Evolutionary conservation across 2,797 vertebrate genomes (phyloP).

Genomic region (Echeneis naucrates): DNA sequence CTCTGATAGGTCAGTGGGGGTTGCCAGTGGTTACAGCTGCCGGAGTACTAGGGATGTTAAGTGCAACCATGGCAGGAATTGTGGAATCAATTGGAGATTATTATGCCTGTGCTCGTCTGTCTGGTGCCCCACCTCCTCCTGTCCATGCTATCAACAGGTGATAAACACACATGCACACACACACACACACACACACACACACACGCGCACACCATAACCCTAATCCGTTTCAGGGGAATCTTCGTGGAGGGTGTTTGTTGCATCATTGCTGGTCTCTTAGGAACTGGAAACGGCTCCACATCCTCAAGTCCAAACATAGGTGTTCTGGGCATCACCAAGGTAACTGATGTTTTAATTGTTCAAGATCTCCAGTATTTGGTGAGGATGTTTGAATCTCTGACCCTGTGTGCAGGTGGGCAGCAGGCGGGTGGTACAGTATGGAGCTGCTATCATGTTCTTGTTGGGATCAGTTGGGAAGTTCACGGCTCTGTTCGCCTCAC

Average conservation of each 20-base stretch:
- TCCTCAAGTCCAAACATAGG: constrained; percentile 98
- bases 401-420: constrained; percentile 90
- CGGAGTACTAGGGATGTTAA: constrained; percentile 97
- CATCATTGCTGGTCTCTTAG: constrained; percentile 93
- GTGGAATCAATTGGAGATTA: constrained; percentile 98
- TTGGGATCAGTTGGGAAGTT: constrained; percentile 95
- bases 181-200: too few species aligned
- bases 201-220: too few species aligned
- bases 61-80: constrained; percentile 93
- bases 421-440: constrained; percentile 95
- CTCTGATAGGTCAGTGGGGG: constrained; percentile 93
- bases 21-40: constrained; percentile 92
- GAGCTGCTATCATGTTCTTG: constrained; percentile 93
- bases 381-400: neutral
- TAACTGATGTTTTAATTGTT: constrained; percentile 60
- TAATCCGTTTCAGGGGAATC: constrained; percentile 91
- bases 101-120: constrained; percentile 94
- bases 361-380: neutral
- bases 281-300: constrained; percentile 96
- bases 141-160: constrained; percentile 97
- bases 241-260: constrained; percentile 94
- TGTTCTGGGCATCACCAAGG: constrained; percentile 97
- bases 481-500: constrained; percentile 94
- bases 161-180: neutral
- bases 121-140: constrained; percentile 91